Conservation (phyloP, 2,113 vertebrate species). For the Chaetodon trifascialis region DNA sequence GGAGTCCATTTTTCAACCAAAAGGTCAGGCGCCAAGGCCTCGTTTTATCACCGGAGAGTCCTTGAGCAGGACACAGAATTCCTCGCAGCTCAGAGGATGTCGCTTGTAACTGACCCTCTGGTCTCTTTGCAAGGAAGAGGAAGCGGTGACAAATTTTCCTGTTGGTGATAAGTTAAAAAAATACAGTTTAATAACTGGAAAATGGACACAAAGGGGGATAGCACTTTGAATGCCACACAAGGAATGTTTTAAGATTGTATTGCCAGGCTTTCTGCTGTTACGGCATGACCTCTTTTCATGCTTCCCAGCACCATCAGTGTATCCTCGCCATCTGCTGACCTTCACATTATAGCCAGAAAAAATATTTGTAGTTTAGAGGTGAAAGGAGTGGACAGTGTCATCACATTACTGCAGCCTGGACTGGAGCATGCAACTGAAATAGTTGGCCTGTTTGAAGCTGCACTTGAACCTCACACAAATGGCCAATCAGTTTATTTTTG, state of each 20-base stretch:
- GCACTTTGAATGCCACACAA: neutral
- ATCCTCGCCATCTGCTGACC: slow-evolving; percentile 58
- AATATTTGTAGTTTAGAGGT: slow-evolving; percentile 41
- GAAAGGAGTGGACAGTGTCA: slow-evolving; percentile 18
- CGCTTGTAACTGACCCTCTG: slow-evolving; percentile 17
- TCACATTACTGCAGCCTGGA: neutral
- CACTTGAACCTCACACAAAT: neutral
- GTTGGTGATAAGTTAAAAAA: neutral
- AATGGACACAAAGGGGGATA: neutral
- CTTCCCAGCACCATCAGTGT: slow-evolving; percentile 7
- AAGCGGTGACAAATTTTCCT: slow-evolving; percentile 18
- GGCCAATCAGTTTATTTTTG: slow-evolving; percentile 4
- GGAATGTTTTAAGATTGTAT: neutral
- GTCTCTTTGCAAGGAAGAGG: neutral
- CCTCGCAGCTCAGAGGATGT: slow-evolving; percentile 17
- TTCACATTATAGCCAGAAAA: slow-evolving; percentile 32
- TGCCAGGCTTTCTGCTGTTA: too few relatives aligned
- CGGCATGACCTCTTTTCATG: slow-evolving; percentile 17
- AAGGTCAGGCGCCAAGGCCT: slow-evolving; percentile 39
- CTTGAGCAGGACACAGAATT: slow-evolving; percentile 38
- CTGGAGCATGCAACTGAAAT: neutral
- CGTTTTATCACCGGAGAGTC: slow-evolving; percentile 35
- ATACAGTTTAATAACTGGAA: neutral
- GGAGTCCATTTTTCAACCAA: slow-evolving; percentile 12
- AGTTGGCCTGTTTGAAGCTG: neutral